Base-by-base conservation (phyloP, 2,113 vertebrate species). In the Megalops atlanticus region DNA sequence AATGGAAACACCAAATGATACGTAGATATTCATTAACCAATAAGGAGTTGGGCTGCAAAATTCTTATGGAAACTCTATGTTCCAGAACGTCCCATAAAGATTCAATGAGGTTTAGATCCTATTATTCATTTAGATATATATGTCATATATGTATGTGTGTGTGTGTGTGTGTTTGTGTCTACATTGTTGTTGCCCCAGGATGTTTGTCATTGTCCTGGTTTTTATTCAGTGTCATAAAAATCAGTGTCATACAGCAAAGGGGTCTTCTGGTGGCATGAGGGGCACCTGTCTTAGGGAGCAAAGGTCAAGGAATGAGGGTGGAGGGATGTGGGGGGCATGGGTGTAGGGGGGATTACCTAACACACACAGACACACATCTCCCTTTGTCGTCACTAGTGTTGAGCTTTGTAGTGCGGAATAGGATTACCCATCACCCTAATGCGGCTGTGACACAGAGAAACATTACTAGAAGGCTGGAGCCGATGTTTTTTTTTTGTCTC, bases 251-350 rank as follows among this genome's bases (percentile, higher is more conserved):
- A 31, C 35, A n/a, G n/a, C 35, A 38, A 36, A 74, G 47, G 47
- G 49, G 47, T 24, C 24, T 73, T 73, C 71, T 72, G 70, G 33
- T 12, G 49, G 74, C 7, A 14, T 70, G 24, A 7, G 35, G 58
- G 70, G 68, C 54, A 77, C 58, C 54, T 76, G 58, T 77, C n/a
- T 21, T 24, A 31, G 41, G 75, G 75, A 82, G 41, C 81, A 77
- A 31, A 72, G 75, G 68, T 77, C 81, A 49, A 0, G 24, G 33
- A 36, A 54, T 21, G 12, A 47, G 31, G 52, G 33, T 75, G 38
- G 6, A 21, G 10, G 10, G 27, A 40, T 49, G 33, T 75, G 1
- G n/a, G 45, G 11, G 27, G 18, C 31, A 33, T 64, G 64, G 75
- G 6, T 24, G 21, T 16, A 69, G 43, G 68, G 12, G 35, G 36